Evolutionary conservation across 2,113 vertebrate species (phyloP).

Genomic region (Falcunculus frontatus): DNA sequence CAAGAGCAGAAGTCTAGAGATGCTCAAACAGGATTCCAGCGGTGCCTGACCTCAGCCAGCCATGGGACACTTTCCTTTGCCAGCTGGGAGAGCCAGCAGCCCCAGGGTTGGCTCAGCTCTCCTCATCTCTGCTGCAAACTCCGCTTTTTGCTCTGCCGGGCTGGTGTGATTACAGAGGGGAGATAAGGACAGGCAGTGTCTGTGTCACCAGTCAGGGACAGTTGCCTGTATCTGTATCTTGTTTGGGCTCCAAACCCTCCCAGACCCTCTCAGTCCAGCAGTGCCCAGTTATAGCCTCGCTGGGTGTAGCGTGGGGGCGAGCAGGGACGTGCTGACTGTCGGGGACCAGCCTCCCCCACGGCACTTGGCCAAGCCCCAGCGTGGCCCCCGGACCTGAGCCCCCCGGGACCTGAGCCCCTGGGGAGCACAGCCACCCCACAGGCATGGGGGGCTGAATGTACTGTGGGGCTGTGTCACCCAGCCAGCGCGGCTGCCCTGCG

Average conservation of each 20-base stretch:
- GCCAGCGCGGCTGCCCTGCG: background rate
- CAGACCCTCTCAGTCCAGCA: background rate
- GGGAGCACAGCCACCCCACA: background rate
- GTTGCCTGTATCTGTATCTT: background rate
- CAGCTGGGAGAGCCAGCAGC: background rate
- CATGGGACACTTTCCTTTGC: background rate
- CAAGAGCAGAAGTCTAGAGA: background rate
- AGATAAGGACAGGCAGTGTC: background rate
- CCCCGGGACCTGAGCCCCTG: background rate
- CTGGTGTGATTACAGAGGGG: background rate
- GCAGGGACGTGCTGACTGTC: rapidly evolving
- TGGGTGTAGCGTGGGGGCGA: rapidly evolving
- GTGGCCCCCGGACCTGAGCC: background rate
- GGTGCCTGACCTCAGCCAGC: background rate
- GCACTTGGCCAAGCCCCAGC: background rate
- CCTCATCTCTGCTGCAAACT: background rate
- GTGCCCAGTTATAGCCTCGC: background rate
- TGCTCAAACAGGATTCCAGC: background rate
- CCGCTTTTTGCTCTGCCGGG: background rate
- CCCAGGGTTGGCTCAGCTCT: background rate
- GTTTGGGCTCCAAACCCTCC: background rate
- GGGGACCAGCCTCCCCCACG: rapidly evolving
- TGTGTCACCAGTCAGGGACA: background rate
- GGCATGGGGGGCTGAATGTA: background rate
- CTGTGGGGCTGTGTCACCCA: background rate